phyloP scores from a whole-genome alignment of 2,797 vertebrate species.

The Podarcis siculus region DNA sequence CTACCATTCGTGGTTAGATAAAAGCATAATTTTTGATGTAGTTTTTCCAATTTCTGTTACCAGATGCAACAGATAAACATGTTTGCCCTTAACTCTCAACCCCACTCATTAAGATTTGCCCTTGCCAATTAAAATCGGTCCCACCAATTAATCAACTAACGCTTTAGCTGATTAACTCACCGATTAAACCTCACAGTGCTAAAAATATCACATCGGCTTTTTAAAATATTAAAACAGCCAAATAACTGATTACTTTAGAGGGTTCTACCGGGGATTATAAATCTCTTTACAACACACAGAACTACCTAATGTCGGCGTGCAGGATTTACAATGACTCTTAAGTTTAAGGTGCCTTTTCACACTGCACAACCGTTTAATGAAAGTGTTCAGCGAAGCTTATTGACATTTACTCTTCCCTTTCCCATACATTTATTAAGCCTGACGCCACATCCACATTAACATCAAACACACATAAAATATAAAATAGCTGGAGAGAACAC shows the following conservation, averaged over 20 bases:
- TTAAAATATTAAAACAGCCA: constrained; percentile 10
- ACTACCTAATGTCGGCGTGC: constrained; percentile 47
- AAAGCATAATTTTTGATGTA: background rate
- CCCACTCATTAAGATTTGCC: background rate
- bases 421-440: constrained; percentile 72
- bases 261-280: constrained; percentile 33
- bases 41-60: background rate
- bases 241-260: constrained; percentile 34
- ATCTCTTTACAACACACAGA: constrained; percentile 57
- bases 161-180: constrained; percentile 5
- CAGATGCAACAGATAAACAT: background rate
- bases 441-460: constrained; percentile 76
- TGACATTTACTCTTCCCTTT: constrained; percentile 76
- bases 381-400: constrained; percentile 71
- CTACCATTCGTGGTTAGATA: background rate
- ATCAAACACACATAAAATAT: constrained; percentile 79
- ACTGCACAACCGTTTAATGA: constrained; percentile 72
- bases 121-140: constrained; percentile 1
- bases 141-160: constrained; percentile 16
- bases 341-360: constrained; percentile 66
- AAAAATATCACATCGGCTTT: background rate
- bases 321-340: constrained; percentile 71
- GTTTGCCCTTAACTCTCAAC: background rate
- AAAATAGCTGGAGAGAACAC: constrained; percentile 74
- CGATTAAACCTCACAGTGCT: background rate